phyloP scores from a whole-genome alignment of 2,888 invertebrate species.

The Athalia rosae region DNA sequence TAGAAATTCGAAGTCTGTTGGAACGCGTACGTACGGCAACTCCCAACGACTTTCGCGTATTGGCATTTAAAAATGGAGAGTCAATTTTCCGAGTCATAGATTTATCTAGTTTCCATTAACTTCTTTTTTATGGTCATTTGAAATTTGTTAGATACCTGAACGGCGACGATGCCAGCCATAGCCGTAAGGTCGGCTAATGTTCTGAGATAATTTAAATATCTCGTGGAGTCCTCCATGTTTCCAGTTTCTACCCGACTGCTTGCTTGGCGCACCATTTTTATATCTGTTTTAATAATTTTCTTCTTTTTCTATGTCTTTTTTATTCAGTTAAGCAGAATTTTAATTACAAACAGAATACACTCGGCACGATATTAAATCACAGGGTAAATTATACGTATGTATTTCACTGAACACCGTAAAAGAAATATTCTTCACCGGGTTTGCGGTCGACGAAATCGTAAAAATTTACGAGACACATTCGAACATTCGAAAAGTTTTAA shows the following conservation, averaged over 20 bases:
- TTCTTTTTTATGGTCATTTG: neutral
- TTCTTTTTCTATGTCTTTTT: neutral
- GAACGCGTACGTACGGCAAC: neutral
- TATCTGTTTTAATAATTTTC: slow-evolving; percentile 34
- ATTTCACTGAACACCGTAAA: slow-evolving; percentile 20
- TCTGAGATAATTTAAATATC: slow-evolving; percentile 62
- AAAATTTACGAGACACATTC: slow-evolving; percentile 2
- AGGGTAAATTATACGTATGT: neutral
- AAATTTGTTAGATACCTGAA: slow-evolving; percentile 60
- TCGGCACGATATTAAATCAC: slow-evolving; percentile 19
- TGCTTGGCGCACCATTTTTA: slow-evolving; percentile 61
- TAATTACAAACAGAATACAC: neutral
- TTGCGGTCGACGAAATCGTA: slow-evolving; percentile 46
- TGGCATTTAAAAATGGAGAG: neutral
- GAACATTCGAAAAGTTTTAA: neutral
- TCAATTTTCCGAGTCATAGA: neutral
- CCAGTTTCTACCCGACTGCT: slow-evolving; percentile 61
- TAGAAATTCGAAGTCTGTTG: neutral
- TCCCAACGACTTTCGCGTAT: neutral
- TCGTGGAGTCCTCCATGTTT: slow-evolving; percentile 60
- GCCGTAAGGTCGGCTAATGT: slow-evolving; percentile 65
- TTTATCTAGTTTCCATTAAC: neutral
- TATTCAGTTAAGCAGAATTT: neutral
- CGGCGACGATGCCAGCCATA: slow-evolving; percentile 65
- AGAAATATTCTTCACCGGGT: slow-evolving; percentile 51